Base-by-base conservation (phyloP, 2,797 vertebrate species). In the Pristis pectinata region DNA sequence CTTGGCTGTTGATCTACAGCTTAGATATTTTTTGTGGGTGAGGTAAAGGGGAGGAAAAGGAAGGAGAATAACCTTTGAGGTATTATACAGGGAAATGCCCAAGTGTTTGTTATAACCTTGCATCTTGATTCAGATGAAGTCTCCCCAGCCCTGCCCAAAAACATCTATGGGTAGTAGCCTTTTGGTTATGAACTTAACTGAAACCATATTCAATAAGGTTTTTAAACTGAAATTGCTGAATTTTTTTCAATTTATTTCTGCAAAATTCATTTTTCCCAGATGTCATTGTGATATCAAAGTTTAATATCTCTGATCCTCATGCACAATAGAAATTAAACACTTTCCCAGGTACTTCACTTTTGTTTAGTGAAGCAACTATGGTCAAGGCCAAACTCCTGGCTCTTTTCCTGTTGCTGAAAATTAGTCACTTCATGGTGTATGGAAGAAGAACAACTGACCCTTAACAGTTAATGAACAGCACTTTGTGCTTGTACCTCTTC, bases 191-290 rank as follows among this genome's bases (percentile, higher is more conserved):
- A 64, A 41, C 8, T 19, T 41, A 37, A 59, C 59, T 27, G 34
- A 59, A 30, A 59, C 5, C 6, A 41, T 77, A 34, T 77, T 77
- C 13, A 67, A 24, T 79, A 79, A 41, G 59, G n/a, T 56, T 91
- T 91, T 91, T 22, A 64, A 91, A 19, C 59, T 64, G 53, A 91
- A 91, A 91, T 91, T 91, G 87, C 87, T 91, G 87, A 67, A 91
- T 67, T 91, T 91, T 30, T 91, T 91, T 13, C 30, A 5, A 67
- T 11, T 41, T 41, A 67, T 19, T 91, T 67, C 59, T 91, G 87
- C 87, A 91, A n/a, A 67, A 91, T 67, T 67, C 59, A 22, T n/a
- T n/a, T 64, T 89, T 64, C 24, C 59, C 19, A 91, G 59, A 41
- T 91, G 61, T 67, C 59, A 64, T 19, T 67, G 53, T 87, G 59